phyloP scores from a whole-genome alignment of 2,888 invertebrate genomes.

The Lasioglossum zephyrum region DNA sequence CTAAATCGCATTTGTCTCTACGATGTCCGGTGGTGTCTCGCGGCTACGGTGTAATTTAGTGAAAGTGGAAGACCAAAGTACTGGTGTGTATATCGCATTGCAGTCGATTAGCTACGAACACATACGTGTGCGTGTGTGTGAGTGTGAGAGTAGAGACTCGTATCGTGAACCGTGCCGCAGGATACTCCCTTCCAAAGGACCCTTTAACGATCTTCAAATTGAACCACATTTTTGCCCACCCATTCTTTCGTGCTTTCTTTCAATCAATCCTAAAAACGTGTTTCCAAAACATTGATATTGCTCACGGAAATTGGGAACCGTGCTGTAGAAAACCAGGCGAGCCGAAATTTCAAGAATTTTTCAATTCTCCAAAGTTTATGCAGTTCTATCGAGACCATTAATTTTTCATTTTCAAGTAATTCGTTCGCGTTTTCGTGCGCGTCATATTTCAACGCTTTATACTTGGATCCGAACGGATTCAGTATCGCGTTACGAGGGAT shows the following conservation, averaged over 20 bases:
- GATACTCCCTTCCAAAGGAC: neutral
- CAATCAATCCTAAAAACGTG: neutral
- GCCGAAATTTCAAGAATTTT: neutral
- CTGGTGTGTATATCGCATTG: slow-evolving; percentile 21
- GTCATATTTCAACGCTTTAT: neutral
- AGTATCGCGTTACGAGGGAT: neutral
- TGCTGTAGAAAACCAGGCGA: neutral
- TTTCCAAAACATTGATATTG: neutral
- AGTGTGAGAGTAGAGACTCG: neutral
- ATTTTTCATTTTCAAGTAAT: neutral
- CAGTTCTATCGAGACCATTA: neutral
- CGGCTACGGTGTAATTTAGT: slow-evolving; percentile 32
- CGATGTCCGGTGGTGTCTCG: slow-evolving; percentile 22
- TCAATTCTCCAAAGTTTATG: neutral
- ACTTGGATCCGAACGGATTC: neutral
- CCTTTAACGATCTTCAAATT: neutral
- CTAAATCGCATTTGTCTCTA: slow-evolving; percentile 25
- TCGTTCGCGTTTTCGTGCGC: neutral
- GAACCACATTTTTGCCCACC: neutral
- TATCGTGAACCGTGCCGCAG: neutral
- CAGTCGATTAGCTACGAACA: slow-evolving; percentile 49
- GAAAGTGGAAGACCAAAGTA: slow-evolving; percentile 2
- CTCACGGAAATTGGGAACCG: neutral
- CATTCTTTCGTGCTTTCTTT: neutral
- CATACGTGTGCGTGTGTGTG: neutral